phyloP scores from a whole-genome alignment of 2,888 invertebrate species.

The Cyclophora albipunctata region DNA sequence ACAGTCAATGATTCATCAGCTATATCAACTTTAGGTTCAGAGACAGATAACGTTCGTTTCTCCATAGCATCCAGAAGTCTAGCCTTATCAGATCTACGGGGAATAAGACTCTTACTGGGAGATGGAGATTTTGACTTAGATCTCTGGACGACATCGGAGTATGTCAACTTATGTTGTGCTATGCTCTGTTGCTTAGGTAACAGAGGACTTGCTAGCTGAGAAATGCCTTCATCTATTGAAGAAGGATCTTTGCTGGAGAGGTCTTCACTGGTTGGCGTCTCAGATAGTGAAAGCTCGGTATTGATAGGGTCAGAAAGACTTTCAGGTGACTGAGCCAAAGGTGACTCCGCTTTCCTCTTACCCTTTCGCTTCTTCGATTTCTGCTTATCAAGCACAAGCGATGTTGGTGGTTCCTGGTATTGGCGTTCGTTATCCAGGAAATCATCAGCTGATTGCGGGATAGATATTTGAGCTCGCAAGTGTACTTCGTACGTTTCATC shows the following conservation, averaged over 20 bases:
- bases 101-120: constrained; percentile 46
- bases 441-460: constrained; percentile 60
- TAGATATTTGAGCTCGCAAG: constrained; percentile 73
- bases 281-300: constrained; percentile 61
- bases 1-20: constrained; percentile 49
- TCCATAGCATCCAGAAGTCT: constrained; percentile 52
- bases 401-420: constrained; percentile 39
- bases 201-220: constrained; percentile 48
- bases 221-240: constrained; percentile 68
- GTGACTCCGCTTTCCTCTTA: constrained; percentile 58
- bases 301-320: constrained; percentile 69
- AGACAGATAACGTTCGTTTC: constrained; percentile 51
- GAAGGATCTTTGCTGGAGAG: constrained; percentile 52
- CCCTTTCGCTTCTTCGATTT: constrained; percentile 57
- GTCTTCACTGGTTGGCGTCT: constrained; percentile 65
- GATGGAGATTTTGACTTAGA: constrained; percentile 70
- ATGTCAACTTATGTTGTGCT: constrained; percentile 46
- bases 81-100: constrained; percentile 48
- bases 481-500: constrained; percentile 78
- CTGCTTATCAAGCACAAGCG: constrained; percentile 46
- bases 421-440: constrained; percentile 59
- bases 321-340: constrained; percentile 52
- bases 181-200: constrained; percentile 31
- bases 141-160: constrained; percentile 67
- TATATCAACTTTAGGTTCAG: constrained; percentile 35